Evolutionary conservation across 2,888 invertebrate genomes (phyloP), one percentile per base, ranked within the genome.

Genomic region (Drosophila cracens): DNA sequence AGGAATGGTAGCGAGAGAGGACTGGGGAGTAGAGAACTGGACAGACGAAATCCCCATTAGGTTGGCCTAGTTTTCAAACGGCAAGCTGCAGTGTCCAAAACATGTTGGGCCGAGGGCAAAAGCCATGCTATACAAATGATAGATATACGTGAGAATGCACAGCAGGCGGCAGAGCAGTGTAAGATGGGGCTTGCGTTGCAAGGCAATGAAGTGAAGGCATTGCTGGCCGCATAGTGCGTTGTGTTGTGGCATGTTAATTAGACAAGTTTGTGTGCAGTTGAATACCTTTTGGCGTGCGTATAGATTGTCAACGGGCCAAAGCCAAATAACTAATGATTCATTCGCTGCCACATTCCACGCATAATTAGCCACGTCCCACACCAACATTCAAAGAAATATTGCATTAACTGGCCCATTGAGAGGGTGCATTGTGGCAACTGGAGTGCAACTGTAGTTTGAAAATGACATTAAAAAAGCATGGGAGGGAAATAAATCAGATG

Each of bases 231-330:
- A n/a, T 29, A 59, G 67, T 40, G 36, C 38, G 69, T 66, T 69
- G 51, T 70, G 78, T 75, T 70, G 78, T 75, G 71, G 69, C 74
- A 74, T 83, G 83, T 83, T 85, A 85, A 85, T 85, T 85, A 85
- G 85, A 66, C 70, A 69, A 67, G 72, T 86, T 82, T 81, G 78
- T 79, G 70, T 76, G 51, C 70, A 61, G 68, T n/a, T 71, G 79
- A 78, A 75, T 71, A 66, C 75, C 71, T 61, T 66, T 59, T 40
- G 49, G 43, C 27, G 49, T 36, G 29, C 58, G 27, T 18, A 34
- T 34, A 11, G 29, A 29, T 49, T 46, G 25, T 46, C 25, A 46
- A 46, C 25, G 16, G 46, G 2, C 8, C 16, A 46, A 16, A 25
- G 46, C 16, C 25, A 25, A 46, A 46, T 46, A 16, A 16, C 46